Conservation (phyloP, 1,140 invertebrate genomes). For the Papilio machaon region DNA sequence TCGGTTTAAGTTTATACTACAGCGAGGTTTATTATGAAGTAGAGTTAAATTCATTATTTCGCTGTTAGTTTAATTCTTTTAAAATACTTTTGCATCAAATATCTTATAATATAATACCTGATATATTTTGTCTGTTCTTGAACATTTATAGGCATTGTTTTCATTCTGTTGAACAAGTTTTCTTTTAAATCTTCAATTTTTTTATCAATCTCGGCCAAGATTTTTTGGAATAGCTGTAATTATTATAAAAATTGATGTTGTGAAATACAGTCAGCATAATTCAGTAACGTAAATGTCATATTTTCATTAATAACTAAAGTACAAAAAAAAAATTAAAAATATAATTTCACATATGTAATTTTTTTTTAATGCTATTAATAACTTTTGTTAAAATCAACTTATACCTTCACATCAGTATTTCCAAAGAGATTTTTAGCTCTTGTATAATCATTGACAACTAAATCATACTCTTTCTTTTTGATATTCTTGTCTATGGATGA, state of each 20-base stretch:
- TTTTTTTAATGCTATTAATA: not conserved
- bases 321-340: not conserved
- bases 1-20: no score
- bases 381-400: not conserved
- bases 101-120: slow-evolving; percentile 51
- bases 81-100: no score
- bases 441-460: slow-evolving; percentile 98
- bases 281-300: not conserved
- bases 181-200: slow-evolving; percentile 92
- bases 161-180: slow-evolving; percentile 91
- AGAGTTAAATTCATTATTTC: no score
- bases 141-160: slow-evolving; percentile 93
- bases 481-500: slow-evolving; percentile 97
- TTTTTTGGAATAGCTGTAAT: slow-evolving; percentile 90
- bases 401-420: slow-evolving; percentile 94
- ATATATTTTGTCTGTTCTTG: slow-evolving; percentile 95
- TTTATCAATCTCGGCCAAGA: slow-evolving; percentile 94
- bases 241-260: not conserved
- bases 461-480: slow-evolving; percentile 96
- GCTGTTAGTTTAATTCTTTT: no score
- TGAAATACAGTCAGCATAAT: not conserved
- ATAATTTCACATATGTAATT: no score
- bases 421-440: slow-evolving; percentile 98
- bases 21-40: no score
- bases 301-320: not conserved